Evolutionary conservation across 2,888 invertebrate genomes (phyloP), one percentile per base, ranked within the genome.

Genomic region (Hesperia comma): DNA sequence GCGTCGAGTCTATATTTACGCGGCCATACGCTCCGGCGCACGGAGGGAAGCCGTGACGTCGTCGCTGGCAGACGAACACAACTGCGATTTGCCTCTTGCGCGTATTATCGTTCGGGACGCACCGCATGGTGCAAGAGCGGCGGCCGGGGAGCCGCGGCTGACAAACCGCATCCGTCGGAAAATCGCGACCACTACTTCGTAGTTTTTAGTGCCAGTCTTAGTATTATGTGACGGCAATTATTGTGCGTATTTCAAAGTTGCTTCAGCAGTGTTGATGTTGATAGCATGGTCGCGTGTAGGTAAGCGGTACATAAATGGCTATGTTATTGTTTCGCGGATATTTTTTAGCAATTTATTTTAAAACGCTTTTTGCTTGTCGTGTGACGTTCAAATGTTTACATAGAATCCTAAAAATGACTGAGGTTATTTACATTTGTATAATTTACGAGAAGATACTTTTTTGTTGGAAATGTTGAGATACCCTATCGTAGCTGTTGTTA

Each of bases 1-100:
- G 83, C 81, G 84, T 79, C 79, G 82, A 79, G 85, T 85, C 91
- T 92, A 92, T 89, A 91, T 90, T 90, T 91, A 91, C 86, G 80
- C 88, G 82, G 81, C 81, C 80, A 86, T 88, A 83, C 83, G 86
- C 85, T 86, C 85, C 74, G n/a, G n/a, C n/a, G 83, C 78, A 85
- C 82, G 82, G 84, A 86, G 86, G 86, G 88, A 87, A 90, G 84
- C 80, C 82, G 83, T 86, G 90, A 88, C 87, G 88, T 85, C 75
- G 67, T 26, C 67, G 69, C 71, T 68, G 69, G 72, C 72, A 70
- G 69, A 69, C 75, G 69, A 71, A 69, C 70, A 68, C 69, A 66
- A 49, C 57, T 69, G 71, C 60, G 72, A 68, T 69, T 69, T 72
- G 72, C 72, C 72, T 70, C 74, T 63, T 49, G 79, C 77, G 75